phyloP scores from a whole-genome alignment of 2,888 invertebrate species.

The Mactromeris polynyma region DNA sequence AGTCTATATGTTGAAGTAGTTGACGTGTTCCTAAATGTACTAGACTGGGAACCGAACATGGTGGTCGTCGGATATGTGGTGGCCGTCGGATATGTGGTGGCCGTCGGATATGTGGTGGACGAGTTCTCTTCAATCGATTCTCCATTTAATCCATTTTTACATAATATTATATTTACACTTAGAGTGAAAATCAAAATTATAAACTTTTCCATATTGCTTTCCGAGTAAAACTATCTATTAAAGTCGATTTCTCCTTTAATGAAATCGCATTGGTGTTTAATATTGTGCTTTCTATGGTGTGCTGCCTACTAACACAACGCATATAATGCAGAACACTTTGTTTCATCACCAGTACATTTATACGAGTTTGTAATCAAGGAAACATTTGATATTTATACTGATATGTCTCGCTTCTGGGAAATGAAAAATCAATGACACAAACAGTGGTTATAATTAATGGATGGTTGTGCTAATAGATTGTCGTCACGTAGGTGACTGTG shows the following conservation, averaged over 20 bases:
- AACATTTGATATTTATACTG: not conserved
- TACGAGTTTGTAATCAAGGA: not conserved
- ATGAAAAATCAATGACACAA: conserved; percentile 8
- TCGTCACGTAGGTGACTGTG: not conserved
- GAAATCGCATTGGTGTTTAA: no score
- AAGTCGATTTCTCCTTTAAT: no score
- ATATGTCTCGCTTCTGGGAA: not conserved
- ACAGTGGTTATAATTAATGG: not conserved
- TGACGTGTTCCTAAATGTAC: not conserved
- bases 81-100: not conserved
- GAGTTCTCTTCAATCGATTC: not conserved
- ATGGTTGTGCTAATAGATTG: not conserved
- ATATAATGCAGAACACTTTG: no score
- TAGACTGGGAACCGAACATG: not conserved
- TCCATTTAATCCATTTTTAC: not conserved
- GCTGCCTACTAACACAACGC: no score
- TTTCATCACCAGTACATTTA: not conserved
- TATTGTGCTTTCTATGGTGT: no score
- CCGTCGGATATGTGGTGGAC: not conserved
- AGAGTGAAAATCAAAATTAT: not conserved
- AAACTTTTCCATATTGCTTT: not conserved
- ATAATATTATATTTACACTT: not conserved
- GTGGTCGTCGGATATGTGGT: not conserved
- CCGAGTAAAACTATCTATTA: not conserved
- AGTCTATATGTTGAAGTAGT: not conserved